Evolutionary conservation across 2,888 invertebrate genomes (phyloP).

Genomic region (Pyrochroa serraticornis): DNA sequence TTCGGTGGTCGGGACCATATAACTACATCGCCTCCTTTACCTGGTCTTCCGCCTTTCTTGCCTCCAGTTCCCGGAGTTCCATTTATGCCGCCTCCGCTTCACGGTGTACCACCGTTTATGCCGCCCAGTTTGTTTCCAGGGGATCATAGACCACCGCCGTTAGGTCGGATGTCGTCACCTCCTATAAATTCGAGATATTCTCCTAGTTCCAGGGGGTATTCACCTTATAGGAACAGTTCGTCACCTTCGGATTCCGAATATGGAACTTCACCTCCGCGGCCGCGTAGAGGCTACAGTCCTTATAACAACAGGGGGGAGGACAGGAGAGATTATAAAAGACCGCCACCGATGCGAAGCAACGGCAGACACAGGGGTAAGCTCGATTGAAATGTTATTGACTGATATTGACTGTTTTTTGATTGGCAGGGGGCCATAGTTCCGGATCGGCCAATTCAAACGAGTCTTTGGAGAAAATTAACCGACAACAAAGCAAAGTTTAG

Average conservation of each 20-base stretch:
- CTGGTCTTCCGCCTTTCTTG: constrained; percentile 65
- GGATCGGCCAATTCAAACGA: constrained; percentile 68
- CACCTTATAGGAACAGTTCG: constrained; percentile 64
- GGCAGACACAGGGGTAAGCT: constrained; percentile 41
- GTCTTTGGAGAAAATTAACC: constrained; percentile 57
- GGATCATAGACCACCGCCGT: constrained; percentile 63
- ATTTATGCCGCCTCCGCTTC: constrained; percentile 65
- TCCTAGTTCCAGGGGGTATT: constrained; percentile 56
- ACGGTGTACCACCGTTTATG: constrained; percentile 56
- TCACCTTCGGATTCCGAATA: constrained; percentile 67
- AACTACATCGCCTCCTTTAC: constrained; percentile 58
- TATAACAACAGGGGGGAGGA: constrained; percentile 48
- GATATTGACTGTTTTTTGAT: background rate
- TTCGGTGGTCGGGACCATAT: constrained; percentile 54
- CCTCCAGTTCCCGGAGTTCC: constrained; percentile 69
- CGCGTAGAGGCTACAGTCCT: constrained; percentile 57
- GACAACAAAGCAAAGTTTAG: constrained; percentile 52
- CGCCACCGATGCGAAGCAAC: constrained; percentile 42
- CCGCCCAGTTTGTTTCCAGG: constrained; percentile 58
- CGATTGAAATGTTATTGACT: constrained; percentile 1
- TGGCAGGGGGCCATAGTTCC: constrained; percentile 56
- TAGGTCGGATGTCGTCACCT: constrained; percentile 64
- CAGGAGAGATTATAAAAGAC: constrained; percentile 53
- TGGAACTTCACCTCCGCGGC: constrained; percentile 63
- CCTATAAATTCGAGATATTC: constrained; percentile 62